A percentile compares a stretch with the other conserved stretches of the same genome.
These are phyloP conservation scores for Percopsis transmontana DNA, from an alignment of 2,113 vertebrate species.

Conservation along the genomic window DNA sequence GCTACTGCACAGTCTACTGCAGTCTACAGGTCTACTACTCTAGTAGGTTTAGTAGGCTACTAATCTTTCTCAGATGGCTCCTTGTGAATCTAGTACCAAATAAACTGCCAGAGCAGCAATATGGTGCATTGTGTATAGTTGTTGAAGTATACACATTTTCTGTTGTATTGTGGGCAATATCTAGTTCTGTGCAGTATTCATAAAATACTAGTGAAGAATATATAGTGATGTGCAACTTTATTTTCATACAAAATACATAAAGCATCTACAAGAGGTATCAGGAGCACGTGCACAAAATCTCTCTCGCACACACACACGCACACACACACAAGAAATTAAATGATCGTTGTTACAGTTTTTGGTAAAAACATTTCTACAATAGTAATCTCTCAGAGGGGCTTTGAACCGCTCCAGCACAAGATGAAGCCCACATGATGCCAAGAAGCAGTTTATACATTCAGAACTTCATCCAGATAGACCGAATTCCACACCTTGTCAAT, in stretches of 20 bases:
- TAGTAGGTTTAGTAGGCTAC: too few species aligned
- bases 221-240: constrained; percentile 50
- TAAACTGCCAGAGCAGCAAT: too few species aligned
- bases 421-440: constrained; percentile 32
- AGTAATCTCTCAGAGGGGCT: not conserved
- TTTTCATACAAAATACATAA: constrained; percentile 76
- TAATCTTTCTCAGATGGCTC: too few species aligned
- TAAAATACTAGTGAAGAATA: too few species aligned
- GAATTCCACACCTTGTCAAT: too few species aligned
- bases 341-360: constrained; percentile 14
- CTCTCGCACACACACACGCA: constrained; percentile 41
- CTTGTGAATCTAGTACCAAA: too few species aligned
- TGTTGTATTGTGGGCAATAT: too few species aligned
- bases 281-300: constrained; percentile 54
- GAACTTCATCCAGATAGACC: too few species aligned
- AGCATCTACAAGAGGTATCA: constrained; percentile 72
- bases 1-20: too few species aligned
- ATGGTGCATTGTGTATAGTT: too few species aligned
- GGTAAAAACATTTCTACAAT: constrained; percentile 9
- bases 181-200: not conserved
- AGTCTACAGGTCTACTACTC: too few species aligned
- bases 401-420: constrained; percentile 15
- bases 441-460: not conserved
- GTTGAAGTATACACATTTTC: too few species aligned
- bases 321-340: constrained; percentile 33